Evolutionary conservation across 2,797 vertebrate genomes (phyloP), one percentile per base, ranked within the genome.

Genomic region (Rhinichthys osculus): DNA sequence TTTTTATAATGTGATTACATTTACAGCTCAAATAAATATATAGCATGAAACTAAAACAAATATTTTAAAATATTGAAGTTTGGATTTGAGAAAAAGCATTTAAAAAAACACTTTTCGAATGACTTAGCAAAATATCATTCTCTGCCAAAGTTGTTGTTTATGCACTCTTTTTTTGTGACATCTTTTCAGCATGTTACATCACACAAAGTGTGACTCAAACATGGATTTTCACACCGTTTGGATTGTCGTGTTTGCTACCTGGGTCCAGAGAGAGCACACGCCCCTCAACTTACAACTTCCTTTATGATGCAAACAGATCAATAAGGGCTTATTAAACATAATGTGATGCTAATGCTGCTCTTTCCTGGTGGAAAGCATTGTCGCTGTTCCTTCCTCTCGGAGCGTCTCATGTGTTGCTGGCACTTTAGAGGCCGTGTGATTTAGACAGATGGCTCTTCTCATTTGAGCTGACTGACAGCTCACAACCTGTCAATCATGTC

Each of bases 401-500:
- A 23, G 4, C 14, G 0, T 30, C 27, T 17, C 62, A n/a, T 3
- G 52, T 77, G 79, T 33, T 38, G 5, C 40, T 44, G 30, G 73
- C 1, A 16, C 54, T 33, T 72, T 69, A 21, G 71, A 80, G 74
- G 44, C 40, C 10, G 6, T 13, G 38, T 30, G 78, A 85, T 82
- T 82, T 78, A 79, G 84, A 88, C 84, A 88, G 80, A 85, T 85
- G 87, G 80, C 82, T 78, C 67, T 52, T 76, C 81, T 86, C 71
- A 82, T 84, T 83, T 57, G 59, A 23, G 67, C 52, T 87, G 87
- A 87, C 86, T 86, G 84, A 90, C 86, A 85, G 84, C 76, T 83
- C 70, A n/a, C n/a, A 70, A 77, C 42, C 86, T 86, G 87, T 85
- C 89, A 87, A 82, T 89, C 87, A 85, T 81, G 59, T 33, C 33